Conservation (phyloP, 2,888 invertebrate species). For the Drosophila fungiperda region DNA sequence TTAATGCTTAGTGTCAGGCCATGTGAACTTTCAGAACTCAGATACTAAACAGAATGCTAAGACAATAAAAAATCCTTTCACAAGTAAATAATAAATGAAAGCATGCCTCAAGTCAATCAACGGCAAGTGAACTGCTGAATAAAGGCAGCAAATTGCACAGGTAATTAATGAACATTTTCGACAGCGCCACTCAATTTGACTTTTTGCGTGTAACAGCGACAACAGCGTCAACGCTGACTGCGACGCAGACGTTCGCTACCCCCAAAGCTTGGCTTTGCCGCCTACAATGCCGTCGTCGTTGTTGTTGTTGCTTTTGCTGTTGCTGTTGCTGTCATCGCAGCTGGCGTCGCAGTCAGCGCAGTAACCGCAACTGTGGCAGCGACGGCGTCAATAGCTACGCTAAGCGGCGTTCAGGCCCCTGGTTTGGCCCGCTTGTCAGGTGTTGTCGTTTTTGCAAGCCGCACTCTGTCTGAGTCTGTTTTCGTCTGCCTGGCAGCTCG, state of each 20-base stretch:
- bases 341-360: constrained; percentile 32
- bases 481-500: constrained; percentile 83
- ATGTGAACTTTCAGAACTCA: constrained; percentile 1
- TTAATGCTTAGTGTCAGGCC: not conserved
- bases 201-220: constrained; percentile 20
- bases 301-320: not conserved
- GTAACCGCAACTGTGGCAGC: constrained; percentile 4
- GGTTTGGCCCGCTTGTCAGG: constrained; percentile 65
- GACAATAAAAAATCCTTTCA: not conserved
- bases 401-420: constrained; percentile 37
- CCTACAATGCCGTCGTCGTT: constrained; percentile 24
- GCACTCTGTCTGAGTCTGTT: constrained; percentile 79
- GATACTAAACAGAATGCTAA: not conserved
- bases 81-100: constrained; percentile 1
- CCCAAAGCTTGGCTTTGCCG: constrained; percentile 41
- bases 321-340: constrained; percentile 25
- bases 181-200: constrained; percentile 54
- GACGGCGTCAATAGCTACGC: constrained; percentile 15
- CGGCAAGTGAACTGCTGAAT: constrained; percentile 14
- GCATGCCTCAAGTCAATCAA: constrained; percentile 5
- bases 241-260: constrained; percentile 15
- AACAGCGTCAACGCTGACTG: not conserved
- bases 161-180: constrained; percentile 59
- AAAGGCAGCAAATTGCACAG: constrained; percentile 22
- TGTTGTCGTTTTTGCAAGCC: constrained; percentile 82